phyloP scores from a whole-genome alignment of 2,888 invertebrate genomes.

The Syrista parreyssii region DNA sequence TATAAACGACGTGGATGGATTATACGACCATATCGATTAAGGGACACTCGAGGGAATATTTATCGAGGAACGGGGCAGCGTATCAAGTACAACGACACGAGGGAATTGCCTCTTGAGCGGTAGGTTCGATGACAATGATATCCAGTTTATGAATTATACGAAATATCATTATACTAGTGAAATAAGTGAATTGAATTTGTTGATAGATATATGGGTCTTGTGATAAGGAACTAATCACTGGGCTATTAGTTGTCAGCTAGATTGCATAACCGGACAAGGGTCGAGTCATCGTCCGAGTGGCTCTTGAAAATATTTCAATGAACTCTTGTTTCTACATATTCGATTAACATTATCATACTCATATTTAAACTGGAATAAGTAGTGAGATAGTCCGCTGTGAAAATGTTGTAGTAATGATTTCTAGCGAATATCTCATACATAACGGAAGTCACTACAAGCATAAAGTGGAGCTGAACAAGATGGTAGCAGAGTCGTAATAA shows the following conservation, averaged over 20 bases:
- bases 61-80: not conserved
- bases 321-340: not conserved
- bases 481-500: not conserved
- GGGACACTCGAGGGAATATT: not conserved
- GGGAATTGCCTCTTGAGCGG: conserved; percentile 7
- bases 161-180: conserved; percentile 13
- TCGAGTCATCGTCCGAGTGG: not conserved
- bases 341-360: not conserved
- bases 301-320: not conserved
- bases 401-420: not conserved
- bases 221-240: not conserved
- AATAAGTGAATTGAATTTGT: conserved; percentile 9
- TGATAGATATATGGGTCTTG: not conserved
- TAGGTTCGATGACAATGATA: conserved; percentile 32
- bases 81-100: not conserved
- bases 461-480: not conserved
- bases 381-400: too few species aligned
- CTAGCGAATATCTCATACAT: not conserved
- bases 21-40: not conserved
- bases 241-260: not conserved
- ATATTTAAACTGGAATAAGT: not conserved
- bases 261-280: not conserved
- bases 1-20: not conserved
- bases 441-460: not conserved
- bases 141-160: conserved; percentile 26